A percentile compares a stretch with the other conserved stretches of the same genome.
These are phyloP conservation scores for Lithophane leautieri DNA, from an alignment of 2,888 invertebrate species.

Conservation along the genomic window DNA sequence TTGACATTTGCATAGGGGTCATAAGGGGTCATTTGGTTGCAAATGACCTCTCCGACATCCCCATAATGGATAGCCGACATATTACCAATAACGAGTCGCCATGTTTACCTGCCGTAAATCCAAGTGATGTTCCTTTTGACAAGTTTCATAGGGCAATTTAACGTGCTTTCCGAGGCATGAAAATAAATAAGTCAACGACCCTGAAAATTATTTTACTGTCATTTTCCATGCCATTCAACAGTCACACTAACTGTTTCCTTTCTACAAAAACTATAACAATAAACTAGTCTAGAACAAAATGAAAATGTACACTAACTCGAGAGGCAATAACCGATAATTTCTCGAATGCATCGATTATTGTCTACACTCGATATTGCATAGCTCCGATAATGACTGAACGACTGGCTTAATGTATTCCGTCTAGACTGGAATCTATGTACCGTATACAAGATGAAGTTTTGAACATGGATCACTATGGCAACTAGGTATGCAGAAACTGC, in stretches of 20 bases:
- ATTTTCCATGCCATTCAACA: constrained; percentile 7
- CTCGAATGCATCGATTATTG: constrained; percentile 25
- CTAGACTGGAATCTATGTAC: constrained; percentile 47
- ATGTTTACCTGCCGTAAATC: too few species aligned
- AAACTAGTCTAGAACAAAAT: constrained; percentile 23
- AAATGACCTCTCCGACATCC: too few species aligned
- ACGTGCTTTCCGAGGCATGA: too few species aligned
- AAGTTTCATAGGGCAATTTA: too few species aligned
- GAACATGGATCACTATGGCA: not conserved
- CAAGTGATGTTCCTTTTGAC: too few species aligned
- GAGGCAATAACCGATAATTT: constrained; percentile 35
- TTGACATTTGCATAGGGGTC: too few species aligned
- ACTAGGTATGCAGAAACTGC: not conserved
- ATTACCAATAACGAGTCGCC: too few species aligned
- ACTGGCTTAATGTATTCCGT: constrained; percentile 48
- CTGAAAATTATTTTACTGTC: not conserved
- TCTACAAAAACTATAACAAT: constrained; percentile 7
- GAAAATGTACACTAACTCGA: not conserved
- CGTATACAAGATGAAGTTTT: constrained; percentile 27
- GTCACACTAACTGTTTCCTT: not conserved
- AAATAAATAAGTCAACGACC: constrained; percentile 12
- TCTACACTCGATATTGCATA: constrained; percentile 31
- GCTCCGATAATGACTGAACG: constrained; percentile 47
- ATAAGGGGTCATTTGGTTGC: too few species aligned
- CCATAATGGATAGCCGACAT: too few species aligned